phyloP scores from a whole-genome alignment of 2,888 invertebrate species.

The Abrostola tripartita region DNA sequence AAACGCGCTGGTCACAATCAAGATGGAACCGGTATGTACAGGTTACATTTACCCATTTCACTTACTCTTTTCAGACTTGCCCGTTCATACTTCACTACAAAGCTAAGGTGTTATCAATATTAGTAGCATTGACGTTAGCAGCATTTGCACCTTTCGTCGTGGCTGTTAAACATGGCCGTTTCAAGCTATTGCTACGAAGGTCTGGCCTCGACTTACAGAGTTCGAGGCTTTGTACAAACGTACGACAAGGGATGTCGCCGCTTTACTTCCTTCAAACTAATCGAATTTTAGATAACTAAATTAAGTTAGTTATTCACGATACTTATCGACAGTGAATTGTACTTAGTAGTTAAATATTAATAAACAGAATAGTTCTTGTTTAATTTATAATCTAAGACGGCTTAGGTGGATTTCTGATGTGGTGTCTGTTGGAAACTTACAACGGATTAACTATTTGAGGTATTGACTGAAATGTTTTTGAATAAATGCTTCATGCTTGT shows the following conservation, averaged over 20 bases:
- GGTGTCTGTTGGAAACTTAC: background rate
- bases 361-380: slow-evolving; percentile 15
- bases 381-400: slow-evolving; percentile 28
- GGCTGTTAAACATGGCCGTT: background rate
- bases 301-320: slow-evolving; percentile 25
- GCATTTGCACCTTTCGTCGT: slow-evolving; percentile 1
- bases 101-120: too few species aligned
- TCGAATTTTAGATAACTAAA: slow-evolving; percentile 50
- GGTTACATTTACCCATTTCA: background rate
- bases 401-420: slow-evolving; percentile 6
- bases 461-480: too few species aligned
- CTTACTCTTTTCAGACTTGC: background rate
- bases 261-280: slow-evolving; percentile 31
- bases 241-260: slow-evolving; percentile 33
- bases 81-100: too few species aligned
- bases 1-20: slow-evolving; percentile 6
- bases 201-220: slow-evolving; percentile 11
- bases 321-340: slow-evolving; percentile 22
- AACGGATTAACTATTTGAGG: too few species aligned
- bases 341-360: slow-evolving; percentile 6
- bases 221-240: slow-evolving; percentile 9
- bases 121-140: background rate
- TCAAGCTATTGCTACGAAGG: background rate
- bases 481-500: too few species aligned
- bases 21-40: slow-evolving; percentile 6